Percentiles rank a stretch among this genome's conserved stretches.
Evolutionary conservation across 2,113 vertebrate genomes (phyloP).

Genomic region (Sisor rabdophorus): DNA sequence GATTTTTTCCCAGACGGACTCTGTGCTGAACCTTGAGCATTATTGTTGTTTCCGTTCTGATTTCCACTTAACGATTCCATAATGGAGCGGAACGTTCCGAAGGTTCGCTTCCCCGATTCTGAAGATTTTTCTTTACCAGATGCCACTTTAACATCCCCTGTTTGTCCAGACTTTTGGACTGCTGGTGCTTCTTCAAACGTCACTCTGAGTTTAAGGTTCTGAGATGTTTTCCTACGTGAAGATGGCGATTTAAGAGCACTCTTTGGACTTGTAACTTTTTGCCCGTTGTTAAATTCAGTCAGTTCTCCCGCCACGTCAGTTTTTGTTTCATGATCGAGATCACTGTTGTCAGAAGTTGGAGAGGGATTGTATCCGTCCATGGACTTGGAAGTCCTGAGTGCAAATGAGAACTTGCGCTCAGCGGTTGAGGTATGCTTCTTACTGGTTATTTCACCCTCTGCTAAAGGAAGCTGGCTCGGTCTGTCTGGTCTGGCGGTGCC

Average conservation of each 20-base stretch:
- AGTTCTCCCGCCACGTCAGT: constrained; percentile 61
- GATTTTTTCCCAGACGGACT: constrained; percentile 80
- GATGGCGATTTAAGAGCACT: constrained; percentile 97
- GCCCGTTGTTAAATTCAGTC: constrained; percentile 61
- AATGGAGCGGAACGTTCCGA: constrained; percentile 91
- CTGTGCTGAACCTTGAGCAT: constrained; percentile 67
- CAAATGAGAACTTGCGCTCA: constrained; percentile 80
- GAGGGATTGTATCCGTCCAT: constrained; percentile 81
- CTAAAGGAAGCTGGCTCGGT: constrained; percentile 81
- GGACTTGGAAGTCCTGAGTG: constrained; percentile 78
- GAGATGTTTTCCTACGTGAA: constrained; percentile 88
- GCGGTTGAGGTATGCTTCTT: constrained; percentile 74
- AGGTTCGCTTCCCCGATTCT: constrained; percentile 79
- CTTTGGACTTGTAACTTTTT: constrained; percentile 89
- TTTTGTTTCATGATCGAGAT: constrained; percentile 73
- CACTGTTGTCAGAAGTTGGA: constrained; percentile 81
- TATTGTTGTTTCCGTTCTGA: constrained; percentile 87
- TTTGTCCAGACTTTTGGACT: constrained; percentile 78
- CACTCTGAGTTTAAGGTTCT: constrained; percentile 91
- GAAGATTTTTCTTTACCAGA: constrained; percentile 76
- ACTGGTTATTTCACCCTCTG: constrained; percentile 78
- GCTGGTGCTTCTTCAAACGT: constrained; percentile 95
- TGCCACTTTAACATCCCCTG: constrained; percentile 69
- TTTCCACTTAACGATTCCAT: constrained; percentile 94
- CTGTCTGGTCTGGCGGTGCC: constrained; percentile 67